Evolutionary conservation across 2,113 vertebrate genomes (phyloP).

Genomic region (Theristicus caerulescens): DNA sequence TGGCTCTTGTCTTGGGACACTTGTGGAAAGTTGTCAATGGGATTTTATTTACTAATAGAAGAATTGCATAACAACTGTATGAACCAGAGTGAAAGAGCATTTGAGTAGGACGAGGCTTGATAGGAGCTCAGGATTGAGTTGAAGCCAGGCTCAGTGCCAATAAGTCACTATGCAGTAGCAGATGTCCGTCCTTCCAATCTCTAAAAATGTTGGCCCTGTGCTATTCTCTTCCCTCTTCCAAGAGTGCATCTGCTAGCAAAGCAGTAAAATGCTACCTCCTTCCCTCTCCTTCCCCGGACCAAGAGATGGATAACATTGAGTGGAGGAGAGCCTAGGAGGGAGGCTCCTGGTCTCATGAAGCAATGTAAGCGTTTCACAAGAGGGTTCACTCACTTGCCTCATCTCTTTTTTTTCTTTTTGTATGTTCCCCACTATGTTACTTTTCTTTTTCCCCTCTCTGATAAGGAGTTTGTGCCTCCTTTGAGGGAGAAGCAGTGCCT

Average conservation of each 20-base stretch:
- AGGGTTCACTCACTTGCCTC: not conserved
- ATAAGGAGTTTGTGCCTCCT: not conserved
- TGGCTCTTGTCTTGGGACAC: not conserved
- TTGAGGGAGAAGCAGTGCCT: not conserved
- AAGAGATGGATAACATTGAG: not conserved
- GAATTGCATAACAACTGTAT: not conserved
- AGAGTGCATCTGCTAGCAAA: not conserved
- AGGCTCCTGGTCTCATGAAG: not conserved
- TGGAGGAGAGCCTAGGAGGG: not conserved
- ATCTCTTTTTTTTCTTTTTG: not conserved
- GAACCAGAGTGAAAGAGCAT: not conserved
- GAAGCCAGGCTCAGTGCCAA: not conserved
- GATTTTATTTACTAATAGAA: conserved; percentile 16
- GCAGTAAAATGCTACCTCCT: not conserved
- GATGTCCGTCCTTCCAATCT: not conserved
- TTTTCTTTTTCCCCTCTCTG: not conserved
- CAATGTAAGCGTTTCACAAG: not conserved
- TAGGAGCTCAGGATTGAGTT: not conserved
- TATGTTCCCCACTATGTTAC: not conserved
- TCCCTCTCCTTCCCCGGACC: not conserved
- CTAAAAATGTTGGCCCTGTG: not conserved
- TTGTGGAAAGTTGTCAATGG: not conserved
- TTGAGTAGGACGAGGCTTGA: not conserved
- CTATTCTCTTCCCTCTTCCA: not conserved
- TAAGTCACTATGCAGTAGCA: not conserved